Base-by-base conservation (phyloP, 2,888 invertebrate species). In the Pterostichus madidus region DNA sequence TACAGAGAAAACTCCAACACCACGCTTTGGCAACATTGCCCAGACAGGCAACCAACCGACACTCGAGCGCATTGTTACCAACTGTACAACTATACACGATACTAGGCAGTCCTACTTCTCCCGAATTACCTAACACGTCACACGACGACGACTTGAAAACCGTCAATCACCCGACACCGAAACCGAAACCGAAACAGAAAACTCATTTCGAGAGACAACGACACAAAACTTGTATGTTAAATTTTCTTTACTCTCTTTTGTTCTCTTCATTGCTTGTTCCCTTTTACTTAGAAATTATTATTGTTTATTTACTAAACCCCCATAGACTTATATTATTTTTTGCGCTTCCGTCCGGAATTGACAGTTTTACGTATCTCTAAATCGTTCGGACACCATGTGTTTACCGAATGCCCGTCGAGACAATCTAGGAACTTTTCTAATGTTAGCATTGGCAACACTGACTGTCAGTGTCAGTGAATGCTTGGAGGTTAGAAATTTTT, bases 1-100 rank as follows among this genome's bases (percentile, higher is more conserved):
- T 71, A 71, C 68, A 71, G 68, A 71, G 68, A 44, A 71, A 71
- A 71, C 56, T 17, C 17, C 15, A 5, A 56, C 44, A 71, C 44
- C 68, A 71, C 8, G 44, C 68, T 15, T 71, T 71, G 68, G 68
- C 68, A 71, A 71, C 68, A 71, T 17, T 71, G 68, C 68, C 68
- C 1, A 32, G 64, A 44, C 13, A n/a, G 68, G 44, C 68, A 71
- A 64, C 64, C 5, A 8, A 15, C 6, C 68, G 68, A 15, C 56
- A 56, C 56, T 56, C 24, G 8, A 17, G 56, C 2, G 2, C 68
- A 71, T 2, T 39, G 68, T 10, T 71, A 17, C 68, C 68, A 44
- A 44, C 7, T 13, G 0, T 1, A 52, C 64, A 64, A 39, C 64
- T 71, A 0, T 71, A 71, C 39, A 71, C 68, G 10, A 71, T 71